phyloP scores from a whole-genome alignment of 2,888 invertebrate genomes.

The Lepidonotus clava region DNA sequence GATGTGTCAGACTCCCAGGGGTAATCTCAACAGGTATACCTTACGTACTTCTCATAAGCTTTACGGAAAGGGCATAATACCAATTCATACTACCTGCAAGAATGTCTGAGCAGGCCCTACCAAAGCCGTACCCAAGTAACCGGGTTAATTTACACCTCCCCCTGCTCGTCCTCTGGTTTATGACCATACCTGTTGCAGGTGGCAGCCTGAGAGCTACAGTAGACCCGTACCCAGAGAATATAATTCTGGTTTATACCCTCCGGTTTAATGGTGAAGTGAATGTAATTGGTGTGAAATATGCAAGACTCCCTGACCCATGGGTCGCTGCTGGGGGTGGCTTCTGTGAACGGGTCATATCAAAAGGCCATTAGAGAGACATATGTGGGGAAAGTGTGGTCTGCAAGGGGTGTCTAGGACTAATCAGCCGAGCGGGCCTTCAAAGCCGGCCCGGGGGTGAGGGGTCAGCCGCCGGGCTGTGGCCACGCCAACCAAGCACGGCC shows the following conservation, averaged over 20 bases:
- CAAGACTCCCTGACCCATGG: not conserved
- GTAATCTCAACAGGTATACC: too few species aligned
- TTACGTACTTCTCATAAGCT: too few species aligned
- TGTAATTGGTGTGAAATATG: slow-evolving; percentile 15
- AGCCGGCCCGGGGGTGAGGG: not conserved
- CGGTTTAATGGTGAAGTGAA: not conserved
- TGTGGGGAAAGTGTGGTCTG: slow-evolving; percentile 1
- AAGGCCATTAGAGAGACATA: slow-evolving; percentile 30
- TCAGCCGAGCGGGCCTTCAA: not conserved
- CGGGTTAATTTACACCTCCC: not conserved
- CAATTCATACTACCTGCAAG: too few species aligned
- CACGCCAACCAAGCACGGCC: not conserved
- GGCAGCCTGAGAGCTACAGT: not conserved
- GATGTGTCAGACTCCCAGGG: too few species aligned
- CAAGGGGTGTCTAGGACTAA: not conserved
- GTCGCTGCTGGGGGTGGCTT: not conserved
- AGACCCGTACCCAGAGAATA: not conserved
- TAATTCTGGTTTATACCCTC: not conserved
- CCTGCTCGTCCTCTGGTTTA: not conserved
- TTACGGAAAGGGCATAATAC: too few species aligned
- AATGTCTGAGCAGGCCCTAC: not conserved
- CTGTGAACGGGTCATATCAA: slow-evolving; percentile 3
- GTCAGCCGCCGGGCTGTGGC: slow-evolving; percentile 13
- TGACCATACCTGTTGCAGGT: not conserved
- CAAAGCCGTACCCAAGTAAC: not conserved